phyloP scores from a whole-genome alignment of 2,797 vertebrate species.

The Alexandromys oeconomus region DNA sequence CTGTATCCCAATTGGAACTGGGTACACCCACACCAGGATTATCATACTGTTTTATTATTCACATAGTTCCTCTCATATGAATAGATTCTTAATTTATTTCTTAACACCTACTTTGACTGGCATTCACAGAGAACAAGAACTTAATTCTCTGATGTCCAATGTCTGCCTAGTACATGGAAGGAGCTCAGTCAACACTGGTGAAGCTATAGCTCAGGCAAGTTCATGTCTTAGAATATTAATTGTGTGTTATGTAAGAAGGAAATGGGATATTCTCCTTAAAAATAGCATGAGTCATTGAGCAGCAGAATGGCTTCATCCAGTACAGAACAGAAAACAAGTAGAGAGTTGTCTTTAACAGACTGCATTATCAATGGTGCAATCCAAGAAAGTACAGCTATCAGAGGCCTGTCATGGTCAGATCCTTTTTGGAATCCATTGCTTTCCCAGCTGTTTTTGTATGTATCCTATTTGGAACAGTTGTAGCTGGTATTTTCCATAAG shows the following conservation, averaged over 20 bases:
- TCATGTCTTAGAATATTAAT: constrained; percentile 6
- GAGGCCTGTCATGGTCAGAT: neutral
- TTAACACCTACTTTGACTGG: neutral
- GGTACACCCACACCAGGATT: neutral
- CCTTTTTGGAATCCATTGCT: neutral
- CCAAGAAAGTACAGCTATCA: neutral
- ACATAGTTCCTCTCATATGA: neutral
- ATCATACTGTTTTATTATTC: neutral
- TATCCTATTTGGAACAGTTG: neutral
- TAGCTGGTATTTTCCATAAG: neutral
- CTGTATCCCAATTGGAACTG: neutral
- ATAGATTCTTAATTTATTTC: neutral
- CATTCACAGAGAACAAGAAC: neutral
- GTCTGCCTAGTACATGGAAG: neutral
- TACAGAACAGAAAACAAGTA: neutral
- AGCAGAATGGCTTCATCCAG: neutral
- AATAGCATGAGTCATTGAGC: neutral
- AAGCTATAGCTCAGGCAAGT: constrained; percentile 4
- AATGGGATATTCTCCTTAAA: neutral
- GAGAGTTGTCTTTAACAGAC: neutral
- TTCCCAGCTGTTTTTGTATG: neutral
- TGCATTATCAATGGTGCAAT: neutral
- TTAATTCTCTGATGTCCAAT: neutral
- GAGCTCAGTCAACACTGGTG: neutral
- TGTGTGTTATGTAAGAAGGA: neutral